phyloP scores from a whole-genome alignment of 1,140 invertebrate species.

The Charaxes varanes region DNA sequence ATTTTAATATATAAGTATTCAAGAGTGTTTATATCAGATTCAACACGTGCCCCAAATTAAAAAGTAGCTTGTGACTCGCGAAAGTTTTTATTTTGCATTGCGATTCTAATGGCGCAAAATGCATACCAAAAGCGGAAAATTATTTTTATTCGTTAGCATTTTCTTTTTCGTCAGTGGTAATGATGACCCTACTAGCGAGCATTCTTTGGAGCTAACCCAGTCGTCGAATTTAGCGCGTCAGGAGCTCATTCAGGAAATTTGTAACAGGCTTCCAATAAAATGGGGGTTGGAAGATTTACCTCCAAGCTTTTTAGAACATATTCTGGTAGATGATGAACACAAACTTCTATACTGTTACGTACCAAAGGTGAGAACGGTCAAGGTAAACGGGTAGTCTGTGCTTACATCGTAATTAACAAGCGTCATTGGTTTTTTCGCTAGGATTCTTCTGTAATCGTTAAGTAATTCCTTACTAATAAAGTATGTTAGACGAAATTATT shows the following conservation, averaged over 20 bases:
- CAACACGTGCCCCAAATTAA: constrained; percentile 41
- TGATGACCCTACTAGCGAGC: constrained; percentile 47
- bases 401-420: constrained; percentile 11
- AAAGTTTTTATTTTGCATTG: constrained; percentile 48
- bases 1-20: constrained; percentile 1
- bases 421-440: constrained; percentile 16
- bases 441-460: background rate
- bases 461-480: too few relatives aligned
- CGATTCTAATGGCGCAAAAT: constrained; percentile 53
- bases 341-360: constrained; percentile 94
- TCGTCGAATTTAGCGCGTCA: constrained; percentile 78
- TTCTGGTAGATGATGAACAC: constrained; percentile 87
- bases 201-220: constrained; percentile 76
- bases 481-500: too few relatives aligned
- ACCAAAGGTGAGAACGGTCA: constrained; percentile 83
- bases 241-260: constrained; percentile 80
- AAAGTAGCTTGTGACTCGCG: constrained; percentile 31
- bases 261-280: constrained; percentile 71
- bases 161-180: constrained; percentile 40
- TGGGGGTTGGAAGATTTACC: constrained; percentile 64
- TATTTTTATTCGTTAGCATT: constrained; percentile 42
- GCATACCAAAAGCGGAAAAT: constrained; percentile 31
- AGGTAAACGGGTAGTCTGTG: constrained; percentile 36
- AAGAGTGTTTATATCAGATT: background rate
- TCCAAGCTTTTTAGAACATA: constrained; percentile 78